phyloP scores from a whole-genome alignment of 2,888 invertebrate genomes.

The Antheraea yamamai region DNA sequence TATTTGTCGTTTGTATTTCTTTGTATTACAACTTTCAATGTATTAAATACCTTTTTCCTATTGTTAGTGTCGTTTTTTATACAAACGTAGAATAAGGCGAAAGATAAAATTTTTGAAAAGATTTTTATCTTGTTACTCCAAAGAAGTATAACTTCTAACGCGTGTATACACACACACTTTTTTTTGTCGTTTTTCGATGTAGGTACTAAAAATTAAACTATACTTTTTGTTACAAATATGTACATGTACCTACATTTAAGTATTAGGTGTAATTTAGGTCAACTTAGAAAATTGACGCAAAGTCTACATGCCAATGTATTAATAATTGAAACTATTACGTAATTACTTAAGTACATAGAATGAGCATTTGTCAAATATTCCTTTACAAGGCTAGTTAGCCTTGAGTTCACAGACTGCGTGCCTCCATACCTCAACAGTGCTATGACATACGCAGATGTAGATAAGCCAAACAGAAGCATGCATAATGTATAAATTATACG shows the following conservation, averaged over 20 bases:
- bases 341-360: neutral
- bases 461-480: constrained; percentile 43
- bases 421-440: constrained; percentile 42
- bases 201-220: neutral
- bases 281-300: neutral
- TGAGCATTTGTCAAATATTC: constrained; percentile 30
- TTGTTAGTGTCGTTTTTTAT: too few species aligned
- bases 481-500: constrained; percentile 31
- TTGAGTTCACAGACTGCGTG: constrained; percentile 62
- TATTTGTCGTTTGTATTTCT: too few species aligned
- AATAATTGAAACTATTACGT: neutral
- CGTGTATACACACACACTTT: too few species aligned
- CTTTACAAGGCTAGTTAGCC: constrained; percentile 36
- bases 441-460: constrained; percentile 46
- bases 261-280: neutral
- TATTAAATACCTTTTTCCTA: too few species aligned
- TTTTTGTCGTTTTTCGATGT: too few species aligned
- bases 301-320: neutral
- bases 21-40: too few species aligned
- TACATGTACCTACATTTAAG: neutral
- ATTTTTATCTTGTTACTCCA: too few species aligned
- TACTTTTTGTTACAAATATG: neutral
- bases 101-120: too few species aligned
- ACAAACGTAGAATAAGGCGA: too few species aligned
- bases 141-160: too few species aligned